Percentiles rank a stretch among this genome's conserved stretches.
phyloP scores from a whole-genome alignment of 2,113 vertebrate species.

The Microcebus ravelobensis region DNA sequence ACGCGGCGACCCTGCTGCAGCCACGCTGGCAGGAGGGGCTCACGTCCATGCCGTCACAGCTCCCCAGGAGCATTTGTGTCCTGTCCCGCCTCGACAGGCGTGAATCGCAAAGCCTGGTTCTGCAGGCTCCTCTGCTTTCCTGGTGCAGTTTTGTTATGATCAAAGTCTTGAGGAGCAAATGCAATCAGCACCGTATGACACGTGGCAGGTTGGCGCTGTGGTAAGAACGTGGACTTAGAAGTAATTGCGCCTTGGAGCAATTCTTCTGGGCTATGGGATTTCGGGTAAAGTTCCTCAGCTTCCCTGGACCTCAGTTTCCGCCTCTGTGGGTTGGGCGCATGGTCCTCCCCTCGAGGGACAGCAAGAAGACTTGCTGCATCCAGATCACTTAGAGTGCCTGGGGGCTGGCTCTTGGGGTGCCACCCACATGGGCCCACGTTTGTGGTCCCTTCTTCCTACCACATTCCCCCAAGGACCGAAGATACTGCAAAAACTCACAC shows the following conservation, averaged over 20 bases:
- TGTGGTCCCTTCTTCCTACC: background rate
- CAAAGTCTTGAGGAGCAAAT: too few species aligned
- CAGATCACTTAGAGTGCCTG: accelerated
- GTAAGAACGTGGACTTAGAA: background rate
- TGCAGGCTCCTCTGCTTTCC: accelerated
- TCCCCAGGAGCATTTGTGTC: too few species aligned
- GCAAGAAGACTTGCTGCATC: background rate
- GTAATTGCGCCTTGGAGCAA: background rate
- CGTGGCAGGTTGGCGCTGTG: accelerated
- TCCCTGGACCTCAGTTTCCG: background rate
- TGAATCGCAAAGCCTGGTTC: background rate
- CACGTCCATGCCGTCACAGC: too few species aligned
- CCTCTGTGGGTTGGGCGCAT: background rate
- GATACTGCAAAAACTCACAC: accelerated
- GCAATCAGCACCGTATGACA: accelerated
- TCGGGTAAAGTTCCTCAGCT: background rate
- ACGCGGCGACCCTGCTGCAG: accelerated
- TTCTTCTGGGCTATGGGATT: accelerated
- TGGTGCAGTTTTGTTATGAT: background rate
- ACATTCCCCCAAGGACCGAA: too few species aligned
- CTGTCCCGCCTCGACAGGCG: accelerated
- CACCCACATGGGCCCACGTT: accelerated
- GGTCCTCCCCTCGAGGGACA: accelerated
- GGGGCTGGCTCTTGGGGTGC: background rate
- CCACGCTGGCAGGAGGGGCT: background rate